Base-by-base conservation (phyloP, 2,797 vertebrate genomes). In the Chaetophractus vellerosus region DNA sequence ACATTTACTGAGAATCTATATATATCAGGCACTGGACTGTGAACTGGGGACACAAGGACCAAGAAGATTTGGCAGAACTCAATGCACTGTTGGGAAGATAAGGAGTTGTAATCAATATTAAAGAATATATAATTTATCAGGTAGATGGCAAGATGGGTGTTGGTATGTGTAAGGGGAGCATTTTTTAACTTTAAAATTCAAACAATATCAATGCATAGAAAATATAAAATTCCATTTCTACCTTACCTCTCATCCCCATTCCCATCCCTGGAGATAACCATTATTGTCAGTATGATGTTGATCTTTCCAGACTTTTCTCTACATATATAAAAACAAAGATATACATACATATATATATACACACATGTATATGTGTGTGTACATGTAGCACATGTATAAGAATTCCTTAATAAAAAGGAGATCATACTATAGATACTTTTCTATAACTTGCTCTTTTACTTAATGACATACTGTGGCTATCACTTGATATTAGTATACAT, bases 121-220 rank as follows among this genome's bases (percentile, higher is more conserved):
- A 88, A 71, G 21, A 90, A 93, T 33, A 90, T 50, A 85, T 14
- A 82, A 45, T 79, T 91, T 64, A 28, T 85, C 36, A 86, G 36
- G 50, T 59, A 85, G 52, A 76, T 24, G 71, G 36, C 52, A 88
- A 96, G 59, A 50, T 26, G 16, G 63, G n/a, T 88, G 68, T 21
- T 69, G 50, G 31, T 80, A 10, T 38, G n/a, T 38, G 83, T 18
- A 41, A 18, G 52, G 5, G 31, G 5, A 14, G 68, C 24, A 48
- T 36, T 91, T 57, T 10, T n/a, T 87, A 68, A 88, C 84, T 59
- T 88, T 76, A 72, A 81, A 94, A 83, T 88, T 72, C 36, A 90
- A 71, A 82, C 10, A 94, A 69, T 81, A 68, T 21, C 21, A 69
- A 92, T 26, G 15, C 8, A 81, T 57, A 90, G 36, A 75, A 95